Conservation (phyloP, 2,797 vertebrate genomes). For the Rousettus madagascariensis region DNA sequence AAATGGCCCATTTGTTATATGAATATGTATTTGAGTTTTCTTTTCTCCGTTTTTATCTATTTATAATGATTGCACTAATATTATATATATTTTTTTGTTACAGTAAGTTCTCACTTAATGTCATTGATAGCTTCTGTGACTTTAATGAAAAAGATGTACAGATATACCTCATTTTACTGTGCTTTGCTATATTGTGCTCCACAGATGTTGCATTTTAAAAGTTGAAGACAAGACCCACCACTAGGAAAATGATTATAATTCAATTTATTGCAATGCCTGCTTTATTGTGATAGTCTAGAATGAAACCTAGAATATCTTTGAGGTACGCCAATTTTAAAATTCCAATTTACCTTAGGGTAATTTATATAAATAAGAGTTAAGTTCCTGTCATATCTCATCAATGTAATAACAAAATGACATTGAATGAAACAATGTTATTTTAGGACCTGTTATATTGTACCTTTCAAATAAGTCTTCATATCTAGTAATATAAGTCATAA, state of each 20-base stretch:
- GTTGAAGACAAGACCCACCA: not conserved
- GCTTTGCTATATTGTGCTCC: not conserved
- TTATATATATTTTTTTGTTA: not conserved
- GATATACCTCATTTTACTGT: not conserved
- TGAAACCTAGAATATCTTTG: not conserved
- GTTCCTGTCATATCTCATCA: not conserved
- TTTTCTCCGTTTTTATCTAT: not conserved
- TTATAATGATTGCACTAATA: not conserved
- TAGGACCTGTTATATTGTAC: not conserved
- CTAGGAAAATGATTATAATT: not conserved
- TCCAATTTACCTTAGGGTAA: no score
- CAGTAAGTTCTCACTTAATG: not conserved
- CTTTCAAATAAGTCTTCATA: not conserved
- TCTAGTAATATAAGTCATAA: not conserved
- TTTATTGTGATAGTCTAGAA: not conserved
- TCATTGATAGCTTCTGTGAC: not conserved
- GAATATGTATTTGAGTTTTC: not conserved
- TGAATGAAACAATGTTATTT: not conserved
- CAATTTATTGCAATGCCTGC: not conserved
- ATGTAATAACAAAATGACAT: not conserved
- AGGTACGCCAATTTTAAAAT: not conserved
- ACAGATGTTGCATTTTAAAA: not conserved
- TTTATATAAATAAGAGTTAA: no score
- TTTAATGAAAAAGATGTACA: not conserved
- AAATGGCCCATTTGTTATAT: not conserved